A percentile compares a stretch with the other conserved stretches of the same genome.
Conservation (phyloP, 2,888 invertebrate genomes). For the Argyresthia albistria region DNA sequence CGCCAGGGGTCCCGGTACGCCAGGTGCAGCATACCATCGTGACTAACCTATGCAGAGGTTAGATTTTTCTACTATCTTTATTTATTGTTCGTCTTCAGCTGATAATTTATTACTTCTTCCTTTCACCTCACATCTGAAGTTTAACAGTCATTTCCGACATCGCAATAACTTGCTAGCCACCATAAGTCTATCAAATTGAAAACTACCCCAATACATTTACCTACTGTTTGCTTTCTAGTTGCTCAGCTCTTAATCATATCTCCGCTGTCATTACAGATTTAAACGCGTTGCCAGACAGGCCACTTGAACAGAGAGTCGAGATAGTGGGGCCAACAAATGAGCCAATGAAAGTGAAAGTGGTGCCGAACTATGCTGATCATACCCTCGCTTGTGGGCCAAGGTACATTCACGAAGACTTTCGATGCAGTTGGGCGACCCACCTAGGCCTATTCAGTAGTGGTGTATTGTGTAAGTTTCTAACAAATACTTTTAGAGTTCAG, state of each 20-base stretch:
- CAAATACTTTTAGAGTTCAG: not conserved
- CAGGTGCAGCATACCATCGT: constrained; percentile 72
- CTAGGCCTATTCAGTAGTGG: constrained; percentile 81
- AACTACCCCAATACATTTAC: too few relatives aligned
- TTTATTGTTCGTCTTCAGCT: too few relatives aligned
- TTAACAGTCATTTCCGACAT: too few relatives aligned
- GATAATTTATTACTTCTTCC: too few relatives aligned
- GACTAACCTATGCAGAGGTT: constrained; percentile 79
- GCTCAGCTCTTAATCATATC: not conserved
- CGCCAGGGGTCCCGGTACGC: constrained; percentile 69
- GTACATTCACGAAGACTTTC: constrained; percentile 79
- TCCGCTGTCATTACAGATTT: constrained; percentile 75
- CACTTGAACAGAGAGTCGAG: constrained; percentile 69
- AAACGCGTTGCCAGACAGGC: constrained; percentile 77
- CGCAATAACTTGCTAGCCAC: too few relatives aligned
- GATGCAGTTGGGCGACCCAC: constrained; percentile 70
- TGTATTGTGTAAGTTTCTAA: constrained; percentile 72
- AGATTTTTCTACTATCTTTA: constrained; percentile 16
- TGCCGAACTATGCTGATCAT: constrained; percentile 81
- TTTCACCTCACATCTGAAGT: too few relatives aligned
- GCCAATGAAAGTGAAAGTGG: constrained; percentile 68
- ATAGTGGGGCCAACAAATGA: constrained; percentile 77
- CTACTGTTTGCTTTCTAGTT: too few relatives aligned
- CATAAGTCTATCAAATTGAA: too few relatives aligned
- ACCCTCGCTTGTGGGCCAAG: constrained; percentile 82